These are phyloP conservation scores for Sogatella furcifera DNA, from an alignment of 1,140 invertebrate species.

Conservation along the genomic window DNA sequence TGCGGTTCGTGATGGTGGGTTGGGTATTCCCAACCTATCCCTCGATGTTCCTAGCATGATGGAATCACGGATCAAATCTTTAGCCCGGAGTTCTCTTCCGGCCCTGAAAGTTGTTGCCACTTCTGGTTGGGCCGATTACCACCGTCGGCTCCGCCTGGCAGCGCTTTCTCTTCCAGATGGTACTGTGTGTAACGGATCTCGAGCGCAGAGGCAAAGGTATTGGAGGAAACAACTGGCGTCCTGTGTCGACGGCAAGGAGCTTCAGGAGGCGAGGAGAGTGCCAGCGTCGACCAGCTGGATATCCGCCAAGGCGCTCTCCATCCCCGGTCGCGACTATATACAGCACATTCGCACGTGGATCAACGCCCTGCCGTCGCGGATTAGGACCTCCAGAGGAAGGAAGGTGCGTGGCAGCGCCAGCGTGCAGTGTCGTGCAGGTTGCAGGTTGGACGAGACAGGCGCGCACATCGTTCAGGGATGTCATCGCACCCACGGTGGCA, in stretches of 20 bases:
- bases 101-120: not conserved
- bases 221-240: not conserved
- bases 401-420: not conserved
- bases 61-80: not conserved
- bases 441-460: constrained; percentile 26
- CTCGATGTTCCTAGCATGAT: not conserved
- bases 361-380: constrained; percentile 19
- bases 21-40: constrained; percentile 17
- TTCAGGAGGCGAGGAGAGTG: not conserved
- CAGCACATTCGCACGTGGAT: constrained; percentile 13
- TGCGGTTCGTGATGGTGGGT: constrained; percentile 23
- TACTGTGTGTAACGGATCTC: not conserved
- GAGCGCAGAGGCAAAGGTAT: not conserved
- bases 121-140: not conserved
- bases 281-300: not conserved
- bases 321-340: constrained; percentile 19
- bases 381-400: constrained; percentile 17
- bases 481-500: constrained; percentile 27
- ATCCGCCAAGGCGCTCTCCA: not conserved
- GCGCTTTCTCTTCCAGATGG: not conserved
- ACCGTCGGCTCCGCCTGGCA: too few relatives aligned
- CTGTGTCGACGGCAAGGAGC: not conserved
- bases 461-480: constrained; percentile 32
- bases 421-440: constrained; percentile 27
- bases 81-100: not conserved